Evolutionary conservation across 2,797 vertebrate genomes (phyloP).

Genomic region (Leptoclinus maculatus): DNA sequence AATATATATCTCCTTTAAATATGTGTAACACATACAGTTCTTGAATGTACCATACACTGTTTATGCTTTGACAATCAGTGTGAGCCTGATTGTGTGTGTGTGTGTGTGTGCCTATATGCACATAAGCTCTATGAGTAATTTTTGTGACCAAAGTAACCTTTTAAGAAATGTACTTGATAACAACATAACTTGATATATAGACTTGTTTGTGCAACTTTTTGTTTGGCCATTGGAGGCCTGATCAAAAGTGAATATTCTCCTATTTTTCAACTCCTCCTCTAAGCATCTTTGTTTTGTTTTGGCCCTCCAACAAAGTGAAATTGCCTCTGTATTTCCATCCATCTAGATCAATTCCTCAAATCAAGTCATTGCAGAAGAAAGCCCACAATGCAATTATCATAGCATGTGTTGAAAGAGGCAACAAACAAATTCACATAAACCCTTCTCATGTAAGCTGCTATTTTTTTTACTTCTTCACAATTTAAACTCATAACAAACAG

Average conservation of each 20-base stretch:
- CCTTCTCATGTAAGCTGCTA: background rate
- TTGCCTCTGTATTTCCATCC: background rate
- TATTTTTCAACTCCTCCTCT: background rate
- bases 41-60: background rate
- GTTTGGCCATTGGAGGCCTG: background rate
- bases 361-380: background rate
- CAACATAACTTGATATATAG: no score
- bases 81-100: background rate
- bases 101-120: background rate
- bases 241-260: background rate
- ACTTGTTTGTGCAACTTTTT: background rate
- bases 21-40: background rate
- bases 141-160: background rate
- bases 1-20: background rate
- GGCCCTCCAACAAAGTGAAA: background rate
- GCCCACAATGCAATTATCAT: background rate
- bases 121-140: background rate
- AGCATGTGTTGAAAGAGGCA: background rate
- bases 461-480: background rate
- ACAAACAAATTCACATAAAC: constrained; percentile 8
- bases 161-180: constrained; percentile 24
- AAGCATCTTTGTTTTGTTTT: background rate
- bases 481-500: background rate
- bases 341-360: background rate
- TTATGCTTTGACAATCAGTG: background rate